Evolutionary conservation across 2,888 invertebrate genomes (phyloP), one percentile per base, ranked within the genome.

Genomic region (Torymus aiolomorphi): DNA sequence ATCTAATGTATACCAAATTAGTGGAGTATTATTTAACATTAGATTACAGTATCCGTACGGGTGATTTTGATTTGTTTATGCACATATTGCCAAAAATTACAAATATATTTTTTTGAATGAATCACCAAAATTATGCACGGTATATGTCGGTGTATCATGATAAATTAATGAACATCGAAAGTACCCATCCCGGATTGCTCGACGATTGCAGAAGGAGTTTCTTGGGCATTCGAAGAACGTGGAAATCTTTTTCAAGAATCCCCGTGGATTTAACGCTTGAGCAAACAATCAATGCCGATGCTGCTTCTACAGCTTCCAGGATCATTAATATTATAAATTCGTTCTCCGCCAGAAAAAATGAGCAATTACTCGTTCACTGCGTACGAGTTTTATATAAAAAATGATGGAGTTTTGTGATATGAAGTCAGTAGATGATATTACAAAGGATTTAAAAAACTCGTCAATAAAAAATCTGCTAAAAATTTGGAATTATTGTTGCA

Each of bases 271-370:
- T 76, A 5, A 62, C 62, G 4, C 62, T 62, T 3, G 18, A 62
- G 12, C 62, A 62, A 62, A 16, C 62, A 3, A 52, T 78, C 0
- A 78, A 80, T 71, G 67, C 24, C 77, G 83, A 70, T 72, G 78
- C 83, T 59, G 84, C 84, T 74, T 79, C 85, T n/a, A 82, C 78
- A 77, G 69, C 84, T 61, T 78, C 86, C n/a, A 80, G 83, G 51
- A 83, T 83, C 3, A 62, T 62, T 16, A 62, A 62, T 24, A 8
- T 62, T 4, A 62, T 18, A 14, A 24, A 62, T 72, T 84, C 84
- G 42, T 83, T 86, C 65, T 84, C 83, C 11, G 82, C 83, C 11
- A 66, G 84, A 80, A 84, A 78, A 82, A 79, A 77, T 85, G 84
- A 83, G 20, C 76, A 52, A 74, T 80, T 12, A 83, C 74, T 16